These are phyloP conservation scores for Phoebastria nigripes DNA, from an alignment of 2,797 vertebrate species.

Conservation along the genomic window DNA sequence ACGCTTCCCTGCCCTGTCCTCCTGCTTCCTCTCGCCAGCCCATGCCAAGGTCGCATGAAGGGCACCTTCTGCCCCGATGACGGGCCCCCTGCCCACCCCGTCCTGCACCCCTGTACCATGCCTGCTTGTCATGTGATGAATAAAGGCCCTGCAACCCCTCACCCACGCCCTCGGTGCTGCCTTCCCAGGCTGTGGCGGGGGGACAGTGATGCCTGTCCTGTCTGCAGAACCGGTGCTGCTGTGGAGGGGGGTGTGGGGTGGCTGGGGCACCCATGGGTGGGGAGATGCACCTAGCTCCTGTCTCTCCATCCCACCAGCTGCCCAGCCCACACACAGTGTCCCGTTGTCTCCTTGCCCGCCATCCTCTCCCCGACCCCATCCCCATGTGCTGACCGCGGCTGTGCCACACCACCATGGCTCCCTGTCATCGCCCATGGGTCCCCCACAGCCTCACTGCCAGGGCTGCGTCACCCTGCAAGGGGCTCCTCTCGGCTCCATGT, in stretches of 20 bases:
- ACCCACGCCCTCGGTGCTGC: neutral
- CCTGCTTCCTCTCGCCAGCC: neutral
- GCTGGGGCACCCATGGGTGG: neutral
- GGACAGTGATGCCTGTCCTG: neutral
- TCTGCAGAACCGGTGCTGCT: neutral
- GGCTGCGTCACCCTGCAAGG: neutral
- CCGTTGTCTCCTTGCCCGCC: neutral
- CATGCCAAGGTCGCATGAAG: conserved; percentile 36
- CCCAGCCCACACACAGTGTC: neutral
- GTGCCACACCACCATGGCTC: neutral
- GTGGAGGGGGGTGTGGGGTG: neutral
- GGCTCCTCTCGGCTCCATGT: neutral
- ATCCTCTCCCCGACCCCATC: neutral
- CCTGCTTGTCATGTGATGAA: conserved; percentile 28
- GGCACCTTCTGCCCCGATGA: conserved; percentile 23
- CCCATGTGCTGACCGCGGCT: neutral
- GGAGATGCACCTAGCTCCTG: neutral
- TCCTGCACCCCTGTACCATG: neutral
- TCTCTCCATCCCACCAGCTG: neutral
- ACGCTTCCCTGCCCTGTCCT: neutral
- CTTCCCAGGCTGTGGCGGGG: neutral
- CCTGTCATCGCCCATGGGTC: fast-evolving
- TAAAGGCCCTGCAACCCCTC: conserved; percentile 14
- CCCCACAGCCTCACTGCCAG: neutral
- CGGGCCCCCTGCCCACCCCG: neutral